Base-by-base conservation (phyloP, 2,797 vertebrate genomes). In the Spinus pinus region DNA sequence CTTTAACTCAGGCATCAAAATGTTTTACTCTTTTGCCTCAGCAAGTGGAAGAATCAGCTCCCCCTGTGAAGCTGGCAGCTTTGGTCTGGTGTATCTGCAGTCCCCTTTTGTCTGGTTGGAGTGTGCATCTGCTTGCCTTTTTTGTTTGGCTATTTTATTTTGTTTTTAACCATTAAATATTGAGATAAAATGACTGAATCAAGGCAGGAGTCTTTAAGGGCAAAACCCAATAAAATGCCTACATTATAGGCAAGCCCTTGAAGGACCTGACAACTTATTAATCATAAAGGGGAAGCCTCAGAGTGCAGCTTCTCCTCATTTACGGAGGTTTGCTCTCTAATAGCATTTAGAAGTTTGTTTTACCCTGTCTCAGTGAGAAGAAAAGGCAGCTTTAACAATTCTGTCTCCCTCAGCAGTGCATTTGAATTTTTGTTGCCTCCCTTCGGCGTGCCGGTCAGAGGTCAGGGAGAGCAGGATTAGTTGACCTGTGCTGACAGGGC, bases 401-500 rank as follows among this genome's bases (percentile, higher is more conserved):
- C 91, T 93, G 73, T 96, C 95, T 97, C 92, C 87, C 94, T 97
- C 94, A 83, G 93, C 84, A 92, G 57, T 31, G 64, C 91, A 96
- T 97, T 90, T 91, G 82, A 97, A 93, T 96, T 93, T 86, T 86
- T 39, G 79, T 93, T 95, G 93, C 80, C 66, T 96, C 69, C 93
- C 84, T 97, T 93, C 10, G 10, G 75, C 31, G 20, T 22, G 72
- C 67, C 75, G 96, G 96, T 94, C 94, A 86, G 94, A 97, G 97
- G 95, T 97, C 96, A 71, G 6, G 6, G 81, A 80, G 97, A 96
- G 89, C 95, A 94, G 94, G 95, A 97, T 96, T 95, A 91, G 65
- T 81, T 97, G 98, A 97, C 97, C 97, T 92, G 78, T 56, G 94
- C 78, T 98, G 97, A 97, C 97, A 97, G 97, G 81, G 84, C 6